Conservation (phyloP, 2,888 invertebrate genomes). For the Nephrotoma appendiculata region DNA sequence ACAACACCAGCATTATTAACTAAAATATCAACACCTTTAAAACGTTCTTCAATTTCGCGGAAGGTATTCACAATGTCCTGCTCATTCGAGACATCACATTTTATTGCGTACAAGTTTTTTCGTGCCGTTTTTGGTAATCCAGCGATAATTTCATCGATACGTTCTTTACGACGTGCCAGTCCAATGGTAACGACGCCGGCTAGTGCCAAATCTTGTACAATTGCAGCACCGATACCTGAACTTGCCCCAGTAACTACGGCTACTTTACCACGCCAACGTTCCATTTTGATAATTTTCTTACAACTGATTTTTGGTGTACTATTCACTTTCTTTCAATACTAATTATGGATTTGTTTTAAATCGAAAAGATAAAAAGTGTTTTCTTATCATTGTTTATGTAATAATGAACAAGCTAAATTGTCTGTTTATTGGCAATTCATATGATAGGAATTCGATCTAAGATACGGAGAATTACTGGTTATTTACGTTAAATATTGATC, state of each 20-base stretch:
- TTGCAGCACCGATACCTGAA: slow-evolving; percentile 43
- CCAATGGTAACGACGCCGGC: slow-evolving; percentile 41
- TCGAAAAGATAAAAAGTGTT: too few relatives aligned
- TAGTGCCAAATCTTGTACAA: slow-evolving; percentile 31
- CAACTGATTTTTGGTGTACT: not conserved
- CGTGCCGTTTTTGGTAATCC: slow-evolving; percentile 16
- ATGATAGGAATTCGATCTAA: too few relatives aligned
- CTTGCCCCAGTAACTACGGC: slow-evolving; percentile 52
- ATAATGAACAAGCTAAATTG: too few relatives aligned
- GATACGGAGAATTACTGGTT: too few relatives aligned
- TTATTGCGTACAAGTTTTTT: slow-evolving; percentile 19
- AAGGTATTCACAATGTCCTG: slow-evolving; percentile 38
- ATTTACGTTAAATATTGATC: too few relatives aligned
- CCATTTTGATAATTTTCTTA: slow-evolving; percentile 25
- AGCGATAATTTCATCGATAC: slow-evolving; percentile 19
- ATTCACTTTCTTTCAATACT: not conserved
- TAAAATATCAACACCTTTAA: slow-evolving; percentile 41
- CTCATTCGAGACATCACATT: slow-evolving; percentile 40
- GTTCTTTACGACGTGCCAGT: slow-evolving; percentile 36
- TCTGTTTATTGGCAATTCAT: too few relatives aligned
- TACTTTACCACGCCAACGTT: slow-evolving; percentile 44
- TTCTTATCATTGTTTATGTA: too few relatives aligned
- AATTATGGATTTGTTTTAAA: too few relatives aligned
- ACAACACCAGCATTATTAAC: slow-evolving; percentile 41
- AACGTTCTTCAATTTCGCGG: slow-evolving; percentile 30